A percentile compares a stretch with the other conserved stretches of the same genome.
These are phyloP conservation scores for Bathynomus jamesi DNA, from an alignment of 1,140 invertebrate species.

Conservation along the genomic window DNA sequence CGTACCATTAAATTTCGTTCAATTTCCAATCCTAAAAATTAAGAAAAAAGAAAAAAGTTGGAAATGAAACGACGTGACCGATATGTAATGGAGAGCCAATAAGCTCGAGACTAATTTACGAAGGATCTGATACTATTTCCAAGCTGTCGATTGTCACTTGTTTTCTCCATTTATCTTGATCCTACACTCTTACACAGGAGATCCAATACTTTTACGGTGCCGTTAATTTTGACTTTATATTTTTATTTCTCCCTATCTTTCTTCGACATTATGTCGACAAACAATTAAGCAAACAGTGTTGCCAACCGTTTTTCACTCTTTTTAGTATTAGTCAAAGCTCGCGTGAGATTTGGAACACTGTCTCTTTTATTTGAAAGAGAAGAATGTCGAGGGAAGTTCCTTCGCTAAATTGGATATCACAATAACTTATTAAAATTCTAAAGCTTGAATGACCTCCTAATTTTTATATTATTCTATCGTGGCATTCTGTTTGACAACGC, in stretches of 20 bases:
- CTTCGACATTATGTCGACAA: conserved; percentile 1
- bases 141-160: conserved; percentile 35
- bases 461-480: no score
- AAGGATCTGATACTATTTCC: conserved; percentile 35
- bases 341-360: no score
- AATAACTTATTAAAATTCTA: no score
- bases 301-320: no score
- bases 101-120: conserved; percentile 33
- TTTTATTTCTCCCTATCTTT: conserved; percentile 15
- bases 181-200: conserved; percentile 33
- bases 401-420: no score
- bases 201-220: conserved; percentile 33
- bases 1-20: neutral
- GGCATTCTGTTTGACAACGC: no score
- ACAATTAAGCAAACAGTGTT: neutral
- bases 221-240: conserved; percentile 26
- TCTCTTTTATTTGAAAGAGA: no score
- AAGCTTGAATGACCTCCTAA: no score
- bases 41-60: neutral
- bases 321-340: no score
- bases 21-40: neutral
- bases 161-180: conserved; percentile 34
- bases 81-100: conserved; percentile 30
- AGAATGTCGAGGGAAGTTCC: no score
- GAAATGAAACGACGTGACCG: conserved; percentile 13